These are phyloP conservation scores for Macroglossus sobrinus DNA, from an alignment of 2,113 vertebrate genomes.

Conservation along the genomic window DNA sequence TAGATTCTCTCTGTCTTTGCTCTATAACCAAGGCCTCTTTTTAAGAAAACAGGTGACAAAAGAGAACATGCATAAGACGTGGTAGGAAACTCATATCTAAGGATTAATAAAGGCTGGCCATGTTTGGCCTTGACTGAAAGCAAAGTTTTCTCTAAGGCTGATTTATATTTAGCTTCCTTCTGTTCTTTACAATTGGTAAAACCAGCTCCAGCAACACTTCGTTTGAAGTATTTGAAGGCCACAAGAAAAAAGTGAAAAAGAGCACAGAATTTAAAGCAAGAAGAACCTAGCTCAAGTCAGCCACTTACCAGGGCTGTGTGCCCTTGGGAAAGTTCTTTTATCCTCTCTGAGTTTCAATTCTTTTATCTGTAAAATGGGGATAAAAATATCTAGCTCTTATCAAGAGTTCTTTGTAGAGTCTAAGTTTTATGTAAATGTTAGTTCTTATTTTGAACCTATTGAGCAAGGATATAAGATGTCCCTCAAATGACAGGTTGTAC, in stretches of 20 bases:
- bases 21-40: conserved; percentile 40
- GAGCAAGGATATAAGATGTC: not conserved
- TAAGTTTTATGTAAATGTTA: conserved; percentile 53
- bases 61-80: conserved; percentile 39
- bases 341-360: conserved; percentile 32
- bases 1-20: conserved; percentile 41
- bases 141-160: conserved; percentile 25
- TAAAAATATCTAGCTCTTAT: conserved; percentile 62
- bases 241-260: conserved; percentile 51
- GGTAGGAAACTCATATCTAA: conserved; percentile 27
- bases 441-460: conserved; percentile 23
- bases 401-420: conserved; percentile 45
- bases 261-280: conserved; percentile 45
- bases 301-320: not conserved
- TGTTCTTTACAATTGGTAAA: conserved; percentile 56
- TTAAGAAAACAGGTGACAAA: conserved; percentile 52
- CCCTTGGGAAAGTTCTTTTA: conserved; percentile 48
- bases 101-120: conserved; percentile 28
- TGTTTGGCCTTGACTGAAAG: conserved; percentile 53
- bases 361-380: conserved; percentile 72
- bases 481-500: not conserved
- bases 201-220: conserved; percentile 36
- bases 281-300: conserved; percentile 39
- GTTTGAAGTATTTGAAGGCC: conserved; percentile 64
- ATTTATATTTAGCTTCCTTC: conserved; percentile 68